Conservation (phyloP, 2,888 invertebrate species). For the Dioctria rufipes region DNA sequence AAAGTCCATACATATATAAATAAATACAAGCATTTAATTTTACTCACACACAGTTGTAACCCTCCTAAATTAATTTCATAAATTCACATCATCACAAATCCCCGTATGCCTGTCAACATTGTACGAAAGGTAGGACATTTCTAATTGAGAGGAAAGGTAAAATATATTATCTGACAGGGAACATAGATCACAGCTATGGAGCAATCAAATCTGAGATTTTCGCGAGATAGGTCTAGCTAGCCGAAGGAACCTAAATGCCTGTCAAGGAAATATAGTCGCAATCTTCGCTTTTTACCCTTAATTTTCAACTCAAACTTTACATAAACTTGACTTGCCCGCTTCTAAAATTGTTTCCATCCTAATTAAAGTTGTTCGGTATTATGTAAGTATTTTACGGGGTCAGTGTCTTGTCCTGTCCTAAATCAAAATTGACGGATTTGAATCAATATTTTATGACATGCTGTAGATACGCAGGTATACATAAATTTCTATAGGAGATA, state of each 20-base stretch:
- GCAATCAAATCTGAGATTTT: not conserved
- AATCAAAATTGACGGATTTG: not conserved
- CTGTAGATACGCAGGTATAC: not conserved
- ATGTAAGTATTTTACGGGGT: not conserved
- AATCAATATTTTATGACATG: not conserved
- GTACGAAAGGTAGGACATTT: not conserved
- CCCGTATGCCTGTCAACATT: too few relatives aligned
- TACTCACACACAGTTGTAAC: too few relatives aligned
- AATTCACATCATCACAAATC: too few relatives aligned
- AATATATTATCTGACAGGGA: not conserved
- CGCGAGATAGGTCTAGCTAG: not conserved
- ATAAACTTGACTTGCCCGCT: not conserved
- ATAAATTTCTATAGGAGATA: too few relatives aligned
- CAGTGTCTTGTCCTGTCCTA: not conserved
- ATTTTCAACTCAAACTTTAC: not conserved
- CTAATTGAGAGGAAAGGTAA: not conserved
- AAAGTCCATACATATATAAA: too few relatives aligned
- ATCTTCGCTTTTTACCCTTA: not conserved
- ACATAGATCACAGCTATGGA: not conserved
- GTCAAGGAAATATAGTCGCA: not conserved
- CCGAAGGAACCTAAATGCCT: not conserved
- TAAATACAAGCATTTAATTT: too few relatives aligned
- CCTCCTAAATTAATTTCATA: too few relatives aligned
- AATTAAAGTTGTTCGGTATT: not conserved
- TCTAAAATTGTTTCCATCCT: not conserved